Percentiles rank a stretch among this genome's conserved stretches.
These are phyloP conservation scores for Epirrhoe alternata DNA, from an alignment of 2,888 invertebrate species.

Conservation along the genomic window DNA sequence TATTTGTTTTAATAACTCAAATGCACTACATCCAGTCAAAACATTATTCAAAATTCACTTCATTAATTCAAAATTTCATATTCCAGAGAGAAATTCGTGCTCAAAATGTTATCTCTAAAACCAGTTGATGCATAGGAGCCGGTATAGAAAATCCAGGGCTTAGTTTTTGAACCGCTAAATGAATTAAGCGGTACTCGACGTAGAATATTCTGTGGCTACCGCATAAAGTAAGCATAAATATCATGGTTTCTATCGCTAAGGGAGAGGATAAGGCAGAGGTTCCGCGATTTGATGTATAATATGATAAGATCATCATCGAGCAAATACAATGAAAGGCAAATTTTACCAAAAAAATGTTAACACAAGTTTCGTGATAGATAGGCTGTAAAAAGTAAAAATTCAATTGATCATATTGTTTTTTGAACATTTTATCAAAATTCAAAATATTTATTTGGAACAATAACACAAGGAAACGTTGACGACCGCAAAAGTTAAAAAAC, in stretches of 20 bases:
- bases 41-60: slow-evolving; percentile 17
- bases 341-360: no score
- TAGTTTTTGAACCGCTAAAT: slow-evolving; percentile 70
- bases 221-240: slow-evolving; percentile 77
- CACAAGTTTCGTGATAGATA: no score
- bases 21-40: slow-evolving; percentile 13
- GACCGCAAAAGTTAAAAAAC: no score
- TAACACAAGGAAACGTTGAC: no score
- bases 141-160: slow-evolving; percentile 45
- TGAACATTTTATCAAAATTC: no score
- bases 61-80: slow-evolving; percentile 42
- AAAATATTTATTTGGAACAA: no score
- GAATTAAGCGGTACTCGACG: slow-evolving; percentile 67
- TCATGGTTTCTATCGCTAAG: slow-evolving; percentile 60
- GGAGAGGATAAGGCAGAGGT: slow-evolving; percentile 44
- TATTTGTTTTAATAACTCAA: neutral
- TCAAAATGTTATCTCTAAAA: slow-evolving; percentile 40
- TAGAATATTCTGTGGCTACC: slow-evolving; percentile 64
- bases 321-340: no score
- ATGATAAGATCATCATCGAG: neutral
- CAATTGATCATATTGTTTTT: no score
- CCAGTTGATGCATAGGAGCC: slow-evolving; percentile 40
- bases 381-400: no score
- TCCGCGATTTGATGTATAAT: slow-evolving; percentile 34
- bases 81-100: slow-evolving; percentile 38